Evolutionary conservation across 2,797 vertebrate genomes (phyloP).

Genomic region (Cryptoprocta ferox): DNA sequence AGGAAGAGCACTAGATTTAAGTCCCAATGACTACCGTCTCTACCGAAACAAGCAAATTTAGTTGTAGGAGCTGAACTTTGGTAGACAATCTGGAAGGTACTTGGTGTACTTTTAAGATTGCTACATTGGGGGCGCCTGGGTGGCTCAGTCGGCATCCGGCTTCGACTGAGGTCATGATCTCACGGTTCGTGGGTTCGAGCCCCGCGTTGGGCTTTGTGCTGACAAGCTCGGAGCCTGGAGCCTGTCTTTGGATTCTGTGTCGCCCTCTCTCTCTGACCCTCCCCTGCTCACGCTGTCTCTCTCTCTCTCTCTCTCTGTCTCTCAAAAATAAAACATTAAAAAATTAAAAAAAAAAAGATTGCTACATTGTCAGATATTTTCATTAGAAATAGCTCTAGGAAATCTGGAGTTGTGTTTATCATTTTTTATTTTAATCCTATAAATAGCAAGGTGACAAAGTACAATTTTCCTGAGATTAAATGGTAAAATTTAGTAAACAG

Average conservation of each 20-base stretch:
- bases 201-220: no score
- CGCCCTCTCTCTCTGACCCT: no score
- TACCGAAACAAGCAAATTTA: neutral
- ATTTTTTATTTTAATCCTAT: neutral
- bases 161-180: no score
- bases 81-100: neutral
- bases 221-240: no score
- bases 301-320: no score
- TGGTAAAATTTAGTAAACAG: neutral
- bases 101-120: neutral
- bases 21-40: neutral
- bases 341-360: no score
- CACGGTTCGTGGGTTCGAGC: no score
- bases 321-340: no score
- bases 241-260: no score
- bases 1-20: neutral
- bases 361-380: neutral
- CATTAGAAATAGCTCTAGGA: neutral
- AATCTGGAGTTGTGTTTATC: neutral
- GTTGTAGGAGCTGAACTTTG: neutral
- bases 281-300: no score
- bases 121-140: no score
- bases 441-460: constrained; percentile 19
- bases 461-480: neutral
- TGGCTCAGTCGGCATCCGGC: no score